phyloP scores from a whole-genome alignment of 1,140 invertebrate genomes.

The Coptotermes formosanus region DNA sequence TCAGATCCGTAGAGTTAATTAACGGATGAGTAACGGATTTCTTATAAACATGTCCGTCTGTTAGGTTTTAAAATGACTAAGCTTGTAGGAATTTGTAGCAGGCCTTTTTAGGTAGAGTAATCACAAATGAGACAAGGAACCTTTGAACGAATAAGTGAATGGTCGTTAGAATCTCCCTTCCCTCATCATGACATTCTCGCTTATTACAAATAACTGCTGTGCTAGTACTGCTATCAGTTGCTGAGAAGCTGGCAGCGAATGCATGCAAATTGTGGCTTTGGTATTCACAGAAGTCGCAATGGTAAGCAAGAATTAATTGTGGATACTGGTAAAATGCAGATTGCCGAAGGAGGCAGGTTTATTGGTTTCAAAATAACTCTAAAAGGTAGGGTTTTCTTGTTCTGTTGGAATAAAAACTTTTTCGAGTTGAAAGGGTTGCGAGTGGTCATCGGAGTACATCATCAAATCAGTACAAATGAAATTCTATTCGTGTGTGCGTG shows the following conservation, averaged over 20 bases:
- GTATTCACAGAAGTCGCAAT: background rate
- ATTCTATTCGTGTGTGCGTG: background rate
- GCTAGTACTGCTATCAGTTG: background rate
- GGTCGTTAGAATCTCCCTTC: no score
- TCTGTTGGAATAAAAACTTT: background rate
- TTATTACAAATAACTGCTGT: no score
- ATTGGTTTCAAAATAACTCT: background rate
- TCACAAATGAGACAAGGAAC: no score
- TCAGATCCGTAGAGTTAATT: no score
- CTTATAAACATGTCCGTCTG: no score
- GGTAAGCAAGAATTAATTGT: background rate
- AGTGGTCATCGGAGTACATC: background rate
- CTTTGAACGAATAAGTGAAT: no score
- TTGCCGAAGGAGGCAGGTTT: background rate
- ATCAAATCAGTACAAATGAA: background rate
- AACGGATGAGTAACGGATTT: no score
- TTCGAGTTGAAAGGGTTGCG: background rate
- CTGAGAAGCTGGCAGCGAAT: background rate
- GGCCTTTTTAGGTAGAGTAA: no score
- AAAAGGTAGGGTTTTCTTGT: background rate
- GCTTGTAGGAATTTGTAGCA: no score
- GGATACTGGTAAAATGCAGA: background rate
- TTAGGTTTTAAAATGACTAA: no score
- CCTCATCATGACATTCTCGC: no score
- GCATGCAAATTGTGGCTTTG: background rate